These are phyloP conservation scores for Ladona fulva DNA, from an alignment of 1,140 invertebrate genomes.

Conservation along the genomic window DNA sequence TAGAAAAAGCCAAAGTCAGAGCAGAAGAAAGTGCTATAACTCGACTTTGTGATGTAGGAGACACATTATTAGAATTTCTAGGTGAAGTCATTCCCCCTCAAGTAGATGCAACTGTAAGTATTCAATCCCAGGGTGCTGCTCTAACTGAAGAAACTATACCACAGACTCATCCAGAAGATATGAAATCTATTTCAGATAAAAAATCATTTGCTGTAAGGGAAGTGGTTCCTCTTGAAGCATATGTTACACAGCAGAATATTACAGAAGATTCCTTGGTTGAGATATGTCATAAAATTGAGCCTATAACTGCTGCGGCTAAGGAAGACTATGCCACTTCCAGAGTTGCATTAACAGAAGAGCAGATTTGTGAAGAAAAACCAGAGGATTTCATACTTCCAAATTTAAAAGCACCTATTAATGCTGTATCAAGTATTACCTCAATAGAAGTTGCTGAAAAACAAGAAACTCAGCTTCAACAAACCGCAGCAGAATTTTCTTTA, in stretches of 20 bases:
- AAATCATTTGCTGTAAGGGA: not conserved
- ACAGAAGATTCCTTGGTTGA: not conserved
- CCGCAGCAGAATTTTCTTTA: not conserved
- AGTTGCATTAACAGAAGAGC: slow-evolving; percentile 18
- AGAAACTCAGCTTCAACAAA: slow-evolving; percentile 11
- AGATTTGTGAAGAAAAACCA: slow-evolving; percentile 3
- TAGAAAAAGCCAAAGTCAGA: not conserved
- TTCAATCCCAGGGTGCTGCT: not conserved
- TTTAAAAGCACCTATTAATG: not conserved
- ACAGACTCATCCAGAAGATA: not conserved
- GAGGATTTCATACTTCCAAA: not conserved
- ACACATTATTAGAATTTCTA: not conserved
- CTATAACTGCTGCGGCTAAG: not conserved
- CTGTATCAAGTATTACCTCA: not conserved
- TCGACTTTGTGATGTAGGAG: not conserved
- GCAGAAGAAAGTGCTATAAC: slow-evolving; percentile 7
- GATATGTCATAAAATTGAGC: not conserved
- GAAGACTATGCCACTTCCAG: slow-evolving; percentile 11
- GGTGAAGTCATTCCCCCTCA: not conserved
- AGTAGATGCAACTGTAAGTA: not conserved
- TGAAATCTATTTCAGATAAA: not conserved
- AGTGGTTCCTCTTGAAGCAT: not conserved
- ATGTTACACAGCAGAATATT: not conserved
- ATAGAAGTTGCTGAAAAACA: slow-evolving; percentile 12
- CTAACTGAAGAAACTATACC: slow-evolving; percentile 14